A percentile compares a stretch with the other conserved stretches of the same genome.
Evolutionary conservation across 2,888 invertebrate species (phyloP).

Genomic region (Cosmorhoe ocellata): DNA sequence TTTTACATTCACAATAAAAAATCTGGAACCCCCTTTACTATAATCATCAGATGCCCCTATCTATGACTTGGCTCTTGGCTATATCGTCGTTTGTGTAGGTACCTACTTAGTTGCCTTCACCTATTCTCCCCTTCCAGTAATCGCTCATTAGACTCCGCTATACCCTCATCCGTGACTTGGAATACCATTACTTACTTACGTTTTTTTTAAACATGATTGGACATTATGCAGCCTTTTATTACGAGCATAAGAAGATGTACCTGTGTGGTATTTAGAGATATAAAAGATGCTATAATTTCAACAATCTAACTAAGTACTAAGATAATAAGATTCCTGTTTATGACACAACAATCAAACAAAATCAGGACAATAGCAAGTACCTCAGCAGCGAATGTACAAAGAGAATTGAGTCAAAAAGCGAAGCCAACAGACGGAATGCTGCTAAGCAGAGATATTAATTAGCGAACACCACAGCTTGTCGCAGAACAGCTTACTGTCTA

Average conservation of each 20-base stretch:
- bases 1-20: no score
- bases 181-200: slow-evolving; percentile 36
- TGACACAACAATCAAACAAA: slow-evolving; percentile 24
- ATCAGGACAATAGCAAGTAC: slow-evolving; percentile 17
- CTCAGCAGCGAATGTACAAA: slow-evolving; percentile 15
- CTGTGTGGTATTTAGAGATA: neutral
- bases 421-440: slow-evolving; percentile 20
- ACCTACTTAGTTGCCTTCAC: neutral
- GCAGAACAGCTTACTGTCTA: slow-evolving; percentile 6
- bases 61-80: neutral
- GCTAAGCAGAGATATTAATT: slow-evolving; percentile 38
- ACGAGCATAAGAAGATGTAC: no score
- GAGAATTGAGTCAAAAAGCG: slow-evolving; percentile 20
- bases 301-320: slow-evolving; percentile 6
- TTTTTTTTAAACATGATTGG: slow-evolving; percentile 47
- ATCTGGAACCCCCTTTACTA: neutral
- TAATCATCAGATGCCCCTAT: no score
- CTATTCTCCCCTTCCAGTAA: slow-evolving; percentile 20
- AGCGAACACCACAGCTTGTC: slow-evolving; percentile 22
- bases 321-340: neutral
- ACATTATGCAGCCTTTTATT: slow-evolving; percentile 29
- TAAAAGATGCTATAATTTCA: neutral
- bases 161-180: slow-evolving; percentile 37
- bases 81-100: neutral
- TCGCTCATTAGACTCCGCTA: slow-evolving; percentile 29